A percentile compares a stretch with the other conserved stretches of the same genome.
Evolutionary conservation across 2,797 vertebrate species (phyloP).

Genomic region (Todus mexicanus): DNA sequence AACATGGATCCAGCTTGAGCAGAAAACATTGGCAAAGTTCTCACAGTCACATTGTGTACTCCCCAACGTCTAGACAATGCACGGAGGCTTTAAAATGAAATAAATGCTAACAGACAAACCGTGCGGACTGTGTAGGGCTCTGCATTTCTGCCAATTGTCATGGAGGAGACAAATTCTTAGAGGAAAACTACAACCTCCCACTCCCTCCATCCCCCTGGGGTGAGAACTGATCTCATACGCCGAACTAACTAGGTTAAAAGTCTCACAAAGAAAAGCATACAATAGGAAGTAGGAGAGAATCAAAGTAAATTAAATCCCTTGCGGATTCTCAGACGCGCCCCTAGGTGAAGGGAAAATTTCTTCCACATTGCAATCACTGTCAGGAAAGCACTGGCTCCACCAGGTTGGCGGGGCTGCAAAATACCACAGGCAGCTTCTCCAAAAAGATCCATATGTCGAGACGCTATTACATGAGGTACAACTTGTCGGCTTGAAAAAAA

Average conservation of each 20-base stretch:
- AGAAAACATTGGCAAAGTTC: slow-evolving; percentile 2
- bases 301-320: slow-evolving; percentile 41
- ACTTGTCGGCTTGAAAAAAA: neutral
- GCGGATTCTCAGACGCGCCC: slow-evolving; percentile 15
- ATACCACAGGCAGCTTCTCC: slow-evolving; percentile 9
- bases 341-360: slow-evolving; percentile 57
- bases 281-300: slow-evolving; percentile 37
- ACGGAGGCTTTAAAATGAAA: slow-evolving; percentile 50
- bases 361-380: slow-evolving; percentile 48
- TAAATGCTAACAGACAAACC: slow-evolving; percentile 51
- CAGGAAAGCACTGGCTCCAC: slow-evolving; percentile 12
- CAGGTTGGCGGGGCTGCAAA: neutral
- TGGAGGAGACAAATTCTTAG: neutral
- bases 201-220: neutral
- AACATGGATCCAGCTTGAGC: neutral
- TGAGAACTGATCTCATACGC: neutral
- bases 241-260: neutral
- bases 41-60: slow-evolving; percentile 32
- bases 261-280: neutral
- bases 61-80: slow-evolving; percentile 50
- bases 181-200: neutral
- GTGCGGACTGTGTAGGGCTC: neutral
- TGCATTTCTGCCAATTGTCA: slow-evolving; percentile 29
- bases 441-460: slow-evolving; percentile 26
- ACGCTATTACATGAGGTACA: neutral